Base-by-base conservation (phyloP, 2,113 vertebrate species). In the Benitochromis conjunctus region DNA sequence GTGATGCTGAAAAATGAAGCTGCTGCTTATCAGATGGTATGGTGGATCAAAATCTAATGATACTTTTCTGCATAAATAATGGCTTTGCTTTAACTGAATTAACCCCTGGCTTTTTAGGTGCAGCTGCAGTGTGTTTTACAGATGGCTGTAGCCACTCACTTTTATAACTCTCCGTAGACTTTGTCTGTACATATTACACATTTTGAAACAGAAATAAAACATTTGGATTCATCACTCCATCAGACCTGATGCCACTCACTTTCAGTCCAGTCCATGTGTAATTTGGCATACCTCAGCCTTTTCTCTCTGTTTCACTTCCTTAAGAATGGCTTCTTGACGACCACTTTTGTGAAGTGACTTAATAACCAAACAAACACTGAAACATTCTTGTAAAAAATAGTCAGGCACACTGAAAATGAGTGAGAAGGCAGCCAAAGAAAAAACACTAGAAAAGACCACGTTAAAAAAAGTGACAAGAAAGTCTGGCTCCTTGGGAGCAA, bases 401-500 rank as follows among this genome's bases (percentile, higher is more conserved):
- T 74, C 24, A 7, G 24, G 24, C 48, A 74, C 43, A 48, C 69
- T 74, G 69, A 19, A 74, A 74, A 29, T 3, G 14, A 74, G 43
- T 48, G 43, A 74, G 31, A 48, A 29, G 16, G 43, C 24, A 74
- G 24, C 14, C 41, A 71, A 71, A 71, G 21, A 71, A 74, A 71
- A 48, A 18, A 6, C n/a, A 64, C 16, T 7, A 11, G 43, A 48
- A 74, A 10, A 76, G 69, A 76, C 43, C 43, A 76, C 6, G 0
- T 46, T 51, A 51, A 76, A 48, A 51, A 76, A 48, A 51, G 19
- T 76, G 9, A 76, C 69, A 51, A 29, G 24, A 51, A 12, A 31
- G 48, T 51, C 69, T 51, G 24, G 24, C 14, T 48, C 14, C 69
- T 48, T 0, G 43, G 24, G 46, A 76, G 0, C 69, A 29, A 74